phyloP scores from a whole-genome alignment of 2,113 vertebrate genomes.

The Passer montanus region DNA sequence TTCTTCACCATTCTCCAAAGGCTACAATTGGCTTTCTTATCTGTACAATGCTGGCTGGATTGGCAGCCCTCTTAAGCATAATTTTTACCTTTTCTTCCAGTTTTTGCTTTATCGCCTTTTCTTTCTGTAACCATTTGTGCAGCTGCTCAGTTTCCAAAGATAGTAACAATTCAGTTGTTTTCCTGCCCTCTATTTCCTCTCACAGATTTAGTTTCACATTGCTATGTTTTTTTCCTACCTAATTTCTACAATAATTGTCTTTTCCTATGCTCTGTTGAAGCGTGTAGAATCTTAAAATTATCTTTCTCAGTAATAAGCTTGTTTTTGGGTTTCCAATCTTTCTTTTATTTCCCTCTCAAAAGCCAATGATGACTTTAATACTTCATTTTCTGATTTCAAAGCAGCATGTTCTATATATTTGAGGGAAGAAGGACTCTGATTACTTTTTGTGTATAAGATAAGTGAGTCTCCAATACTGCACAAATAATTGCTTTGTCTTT shows the following conservation, averaged over 20 bases:
- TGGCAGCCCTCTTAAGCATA: not conserved
- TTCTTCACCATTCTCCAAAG: not conserved
- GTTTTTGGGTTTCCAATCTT: not conserved
- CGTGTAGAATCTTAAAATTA: accelerated
- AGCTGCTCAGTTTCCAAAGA: not conserved
- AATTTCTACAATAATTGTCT: not conserved
- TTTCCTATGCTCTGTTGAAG: not conserved
- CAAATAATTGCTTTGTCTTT: not conserved
- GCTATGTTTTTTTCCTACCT: not conserved
- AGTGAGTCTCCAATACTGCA: not conserved
- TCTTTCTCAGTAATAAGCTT: not conserved
- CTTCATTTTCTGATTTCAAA: not conserved
- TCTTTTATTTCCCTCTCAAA: not conserved
- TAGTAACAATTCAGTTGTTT: not conserved
- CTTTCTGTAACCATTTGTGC: not conserved
- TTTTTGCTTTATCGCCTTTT: not conserved
- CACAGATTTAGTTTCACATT: not conserved
- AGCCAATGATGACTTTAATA: not conserved
- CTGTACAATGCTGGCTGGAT: not conserved
- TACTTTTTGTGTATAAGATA: not conserved
- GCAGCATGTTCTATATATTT: not conserved
- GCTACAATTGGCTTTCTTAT: not conserved
- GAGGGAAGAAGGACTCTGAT: not conserved
- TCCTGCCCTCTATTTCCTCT: not conserved
- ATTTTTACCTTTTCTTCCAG: not conserved